phyloP scores from a whole-genome alignment of 2,113 vertebrate species.

The Helogale parvula region DNA sequence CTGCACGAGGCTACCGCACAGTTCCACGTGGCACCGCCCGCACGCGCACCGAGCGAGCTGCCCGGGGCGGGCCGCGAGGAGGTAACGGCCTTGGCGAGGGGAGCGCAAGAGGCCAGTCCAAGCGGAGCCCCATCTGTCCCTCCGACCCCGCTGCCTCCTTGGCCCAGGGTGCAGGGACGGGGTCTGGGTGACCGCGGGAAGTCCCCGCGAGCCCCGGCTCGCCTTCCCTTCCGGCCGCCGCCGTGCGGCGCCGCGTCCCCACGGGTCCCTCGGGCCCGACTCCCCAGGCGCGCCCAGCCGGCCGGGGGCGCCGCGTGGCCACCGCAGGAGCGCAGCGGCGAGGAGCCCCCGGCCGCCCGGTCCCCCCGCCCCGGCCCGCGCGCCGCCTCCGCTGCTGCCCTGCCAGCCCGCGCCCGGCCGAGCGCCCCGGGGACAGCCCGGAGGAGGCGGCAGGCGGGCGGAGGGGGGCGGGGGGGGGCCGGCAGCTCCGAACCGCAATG shows the following conservation, averaged over 20 bases:
- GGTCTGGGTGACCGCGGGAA: not conserved
- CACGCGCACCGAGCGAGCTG: accelerated
- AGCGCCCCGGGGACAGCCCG: not conserved
- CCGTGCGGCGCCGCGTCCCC: too few relatives aligned
- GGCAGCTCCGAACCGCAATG: not conserved
- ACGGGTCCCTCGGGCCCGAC: too few relatives aligned
- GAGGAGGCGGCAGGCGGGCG: not conserved
- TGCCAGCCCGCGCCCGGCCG: accelerated
- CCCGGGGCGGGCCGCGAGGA: not conserved
- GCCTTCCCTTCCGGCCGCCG: too few relatives aligned
- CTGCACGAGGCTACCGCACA: not conserved
- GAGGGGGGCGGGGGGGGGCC: not conserved
- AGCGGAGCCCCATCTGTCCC: not conserved
- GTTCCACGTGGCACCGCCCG: slow-evolving; percentile 67
- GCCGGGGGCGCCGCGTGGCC: slow-evolving; percentile 15
- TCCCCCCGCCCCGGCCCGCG: not conserved
- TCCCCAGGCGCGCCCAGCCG: not conserved
- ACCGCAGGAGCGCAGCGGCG: not conserved
- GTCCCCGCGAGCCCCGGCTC: not conserved
- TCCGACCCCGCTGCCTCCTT: accelerated
- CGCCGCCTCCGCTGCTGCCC: not conserved
- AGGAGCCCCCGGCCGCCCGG: not conserved
- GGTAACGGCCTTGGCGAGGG: not conserved
- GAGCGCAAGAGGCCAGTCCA: not conserved
- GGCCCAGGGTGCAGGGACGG: not conserved